Evolutionary conservation across 2,888 invertebrate species (phyloP).

Genomic region (Temnothorax rugatulus): DNA sequence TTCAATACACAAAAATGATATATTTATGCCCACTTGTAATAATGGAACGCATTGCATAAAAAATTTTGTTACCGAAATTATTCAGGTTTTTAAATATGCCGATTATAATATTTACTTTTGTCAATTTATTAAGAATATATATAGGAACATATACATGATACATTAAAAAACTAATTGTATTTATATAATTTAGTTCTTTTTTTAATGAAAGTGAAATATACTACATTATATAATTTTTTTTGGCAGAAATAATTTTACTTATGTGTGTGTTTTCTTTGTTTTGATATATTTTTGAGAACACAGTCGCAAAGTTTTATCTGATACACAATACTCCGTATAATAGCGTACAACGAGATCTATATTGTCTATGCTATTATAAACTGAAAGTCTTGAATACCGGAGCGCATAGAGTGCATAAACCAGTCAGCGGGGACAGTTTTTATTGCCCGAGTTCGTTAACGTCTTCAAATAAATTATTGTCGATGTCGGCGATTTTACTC

Average conservation of each 20-base stretch:
- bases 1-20: neutral
- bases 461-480: conserved; percentile 24
- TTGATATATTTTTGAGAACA: neutral
- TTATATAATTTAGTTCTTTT: conserved; percentile 7
- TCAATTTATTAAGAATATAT: neutral
- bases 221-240: neutral
- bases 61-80: neutral
- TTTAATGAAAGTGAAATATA: neutral
- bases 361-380: conserved; percentile 1
- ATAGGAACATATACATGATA: neutral
- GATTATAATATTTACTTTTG: neutral
- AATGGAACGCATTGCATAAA: neutral
- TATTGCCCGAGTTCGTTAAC: conserved; percentile 14
- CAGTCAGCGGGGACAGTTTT: neutral
- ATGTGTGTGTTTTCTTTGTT: neutral
- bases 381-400: neutral
- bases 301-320: neutral
- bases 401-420: neutral
- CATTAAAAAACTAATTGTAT: neutral
- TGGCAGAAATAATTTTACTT: neutral
- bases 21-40: neutral
- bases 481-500: neutral
- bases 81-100: neutral
- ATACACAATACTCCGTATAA: neutral
- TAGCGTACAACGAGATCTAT: neutral